Percentiles rank a stretch among this genome's conserved stretches.
Conservation (phyloP, 2,113 vertebrate species). For the Acrocephalus kingi region DNA sequence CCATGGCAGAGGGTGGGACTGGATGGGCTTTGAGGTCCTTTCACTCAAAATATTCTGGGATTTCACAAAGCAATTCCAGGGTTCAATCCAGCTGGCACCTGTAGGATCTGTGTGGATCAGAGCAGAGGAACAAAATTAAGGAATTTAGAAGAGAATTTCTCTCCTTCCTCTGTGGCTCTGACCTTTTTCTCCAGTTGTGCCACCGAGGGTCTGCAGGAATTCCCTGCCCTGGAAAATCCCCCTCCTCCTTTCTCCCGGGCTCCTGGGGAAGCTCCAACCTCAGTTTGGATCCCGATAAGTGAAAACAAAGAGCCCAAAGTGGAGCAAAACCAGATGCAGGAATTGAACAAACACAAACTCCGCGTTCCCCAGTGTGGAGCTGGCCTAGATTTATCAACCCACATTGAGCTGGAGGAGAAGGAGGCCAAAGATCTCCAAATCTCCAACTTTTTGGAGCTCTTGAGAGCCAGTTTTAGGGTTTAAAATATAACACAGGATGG, state of each 20-base stretch:
- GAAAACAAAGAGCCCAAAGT: constrained; percentile 35
- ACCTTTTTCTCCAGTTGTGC: not conserved
- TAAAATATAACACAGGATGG: too few relatives aligned
- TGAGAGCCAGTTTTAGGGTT: too few relatives aligned
- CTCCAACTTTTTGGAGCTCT: not conserved
- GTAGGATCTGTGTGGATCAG: too few relatives aligned
- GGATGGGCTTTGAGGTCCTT: not conserved
- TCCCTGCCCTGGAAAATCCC: not conserved
- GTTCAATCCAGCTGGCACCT: not conserved
- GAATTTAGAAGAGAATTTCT: not conserved
- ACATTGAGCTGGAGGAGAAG: not conserved
- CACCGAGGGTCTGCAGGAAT: not conserved
- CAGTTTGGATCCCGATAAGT: not conserved
- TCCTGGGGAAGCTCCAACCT: not conserved
- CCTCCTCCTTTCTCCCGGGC: not conserved
- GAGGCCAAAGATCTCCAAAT: not conserved
- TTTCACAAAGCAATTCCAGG: not conserved
- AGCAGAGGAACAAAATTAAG: not conserved
- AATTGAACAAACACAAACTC: constrained; percentile 36
- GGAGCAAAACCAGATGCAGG: constrained; percentile 48
- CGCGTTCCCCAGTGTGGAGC: not conserved
- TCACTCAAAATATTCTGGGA: not conserved
- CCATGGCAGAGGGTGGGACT: not conserved
- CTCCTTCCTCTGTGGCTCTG: not conserved
- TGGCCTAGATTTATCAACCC: constrained; percentile 44